Evolutionary conservation across 2,113 vertebrate genomes (phyloP).

Genomic region (Myocastor coypus): DNA sequence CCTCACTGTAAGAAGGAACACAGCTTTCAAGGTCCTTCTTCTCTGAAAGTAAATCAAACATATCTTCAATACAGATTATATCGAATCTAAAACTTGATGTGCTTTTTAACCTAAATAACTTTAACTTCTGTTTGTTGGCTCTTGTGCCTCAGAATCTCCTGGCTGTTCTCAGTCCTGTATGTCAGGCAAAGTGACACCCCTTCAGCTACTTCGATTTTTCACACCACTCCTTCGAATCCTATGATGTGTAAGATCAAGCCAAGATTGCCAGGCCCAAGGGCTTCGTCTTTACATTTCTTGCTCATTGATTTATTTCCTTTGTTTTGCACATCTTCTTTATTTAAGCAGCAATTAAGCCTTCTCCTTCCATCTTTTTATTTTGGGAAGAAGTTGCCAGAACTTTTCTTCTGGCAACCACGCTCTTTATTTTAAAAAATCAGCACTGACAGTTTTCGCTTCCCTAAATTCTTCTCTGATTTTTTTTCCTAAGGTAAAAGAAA

Average conservation of each 20-base stretch:
- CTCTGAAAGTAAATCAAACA: constrained; percentile 50
- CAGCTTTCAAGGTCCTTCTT: constrained; percentile 26
- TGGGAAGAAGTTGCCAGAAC: no score
- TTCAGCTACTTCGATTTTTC: background rate
- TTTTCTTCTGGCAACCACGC: background rate
- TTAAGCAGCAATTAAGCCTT: constrained; percentile 46
- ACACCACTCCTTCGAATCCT: constrained; percentile 61
- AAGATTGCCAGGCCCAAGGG: constrained; percentile 47
- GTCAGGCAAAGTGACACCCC: constrained; percentile 61
- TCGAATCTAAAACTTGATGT: background rate
- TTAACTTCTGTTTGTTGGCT: constrained; percentile 34
- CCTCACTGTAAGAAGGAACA: background rate
- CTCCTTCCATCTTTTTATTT: background rate
- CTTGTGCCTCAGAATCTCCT: constrained; percentile 45
- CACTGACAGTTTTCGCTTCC: background rate
- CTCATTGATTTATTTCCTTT: constrained; percentile 47
- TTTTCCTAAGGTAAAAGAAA: background rate
- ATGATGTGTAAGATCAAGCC: constrained; percentile 8
- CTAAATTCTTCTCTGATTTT: background rate
- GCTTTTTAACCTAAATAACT: constrained; percentile 60
- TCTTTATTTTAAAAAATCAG: background rate
- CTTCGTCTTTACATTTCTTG: constrained; percentile 23
- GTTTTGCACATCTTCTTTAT: constrained; percentile 24
- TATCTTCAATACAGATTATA: constrained; percentile 23
- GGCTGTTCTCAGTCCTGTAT: constrained; percentile 30